phyloP scores from a whole-genome alignment of 2,113 vertebrate genomes.

The Phylloscopus trochilus region DNA sequence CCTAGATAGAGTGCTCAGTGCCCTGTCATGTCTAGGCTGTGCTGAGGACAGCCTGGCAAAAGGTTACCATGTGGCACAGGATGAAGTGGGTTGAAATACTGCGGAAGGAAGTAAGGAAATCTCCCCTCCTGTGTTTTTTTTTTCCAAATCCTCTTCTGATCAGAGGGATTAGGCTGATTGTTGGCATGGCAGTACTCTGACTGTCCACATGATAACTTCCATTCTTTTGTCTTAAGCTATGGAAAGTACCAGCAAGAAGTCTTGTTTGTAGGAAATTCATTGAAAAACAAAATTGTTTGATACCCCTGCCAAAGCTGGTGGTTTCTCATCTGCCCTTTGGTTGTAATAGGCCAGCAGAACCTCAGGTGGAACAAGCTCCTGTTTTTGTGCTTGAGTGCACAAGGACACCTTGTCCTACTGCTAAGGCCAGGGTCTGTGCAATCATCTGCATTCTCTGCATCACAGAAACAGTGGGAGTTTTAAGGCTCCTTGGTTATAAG shows the following conservation, averaged over 20 bases:
- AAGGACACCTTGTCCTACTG: not conserved
- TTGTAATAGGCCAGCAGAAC: not conserved
- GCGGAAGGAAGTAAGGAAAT: not conserved
- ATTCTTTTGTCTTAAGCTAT: not conserved
- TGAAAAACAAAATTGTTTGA: not conserved
- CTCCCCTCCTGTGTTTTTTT: not conserved
- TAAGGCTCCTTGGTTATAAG: not conserved
- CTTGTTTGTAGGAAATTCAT: not conserved
- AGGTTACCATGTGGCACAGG: not conserved
- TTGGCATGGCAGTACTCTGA: not conserved
- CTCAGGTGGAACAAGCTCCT: not conserved
- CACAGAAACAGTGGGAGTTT: not conserved
- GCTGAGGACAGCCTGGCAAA: not conserved
- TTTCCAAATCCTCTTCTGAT: not conserved
- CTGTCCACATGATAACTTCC: not conserved
- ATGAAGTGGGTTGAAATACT: not conserved
- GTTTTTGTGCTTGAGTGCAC: not conserved
- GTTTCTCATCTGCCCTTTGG: not conserved
- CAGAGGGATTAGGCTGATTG: not conserved
- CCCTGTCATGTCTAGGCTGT: not conserved
- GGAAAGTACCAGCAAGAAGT: not conserved
- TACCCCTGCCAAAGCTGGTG: accelerated
- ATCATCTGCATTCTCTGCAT: not conserved
- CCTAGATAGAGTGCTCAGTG: not conserved
- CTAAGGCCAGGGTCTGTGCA: not conserved